phyloP scores from a whole-genome alignment of 2,797 vertebrate species.

The Scomberomorus guttatus region DNA sequence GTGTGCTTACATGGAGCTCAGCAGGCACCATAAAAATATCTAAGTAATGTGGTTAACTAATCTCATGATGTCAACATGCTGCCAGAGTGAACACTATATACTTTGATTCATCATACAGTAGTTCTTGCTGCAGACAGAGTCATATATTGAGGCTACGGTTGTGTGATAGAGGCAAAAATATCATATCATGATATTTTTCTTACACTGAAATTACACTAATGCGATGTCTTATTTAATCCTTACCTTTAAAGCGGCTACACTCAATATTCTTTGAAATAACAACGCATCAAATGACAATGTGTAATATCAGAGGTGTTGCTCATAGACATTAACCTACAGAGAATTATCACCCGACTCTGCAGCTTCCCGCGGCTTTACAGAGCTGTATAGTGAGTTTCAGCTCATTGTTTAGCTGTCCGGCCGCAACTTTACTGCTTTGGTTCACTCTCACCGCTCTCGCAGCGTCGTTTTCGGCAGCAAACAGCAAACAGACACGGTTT shows the following conservation, averaged over 20 bases:
- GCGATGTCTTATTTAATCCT: not conserved
- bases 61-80: slow-evolving; percentile 64
- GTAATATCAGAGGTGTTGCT: too few species aligned
- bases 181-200: slow-evolving; percentile 7
- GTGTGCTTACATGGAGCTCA: slow-evolving; percentile 39
- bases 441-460: too few species aligned
- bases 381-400: too few species aligned
- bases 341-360: too few species aligned
- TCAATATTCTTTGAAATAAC: not conserved
- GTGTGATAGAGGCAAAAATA: slow-evolving; percentile 8
- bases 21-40: slow-evolving; percentile 66
- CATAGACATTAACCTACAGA: too few species aligned
- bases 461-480: too few species aligned
- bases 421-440: too few species aligned
- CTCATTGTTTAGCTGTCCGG: too few species aligned
- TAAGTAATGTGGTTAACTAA: slow-evolving; percentile 66
- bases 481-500: not conserved
- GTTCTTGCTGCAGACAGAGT: slow-evolving; percentile 23
- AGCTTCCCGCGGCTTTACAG: too few species aligned
- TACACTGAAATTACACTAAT: not conserved
- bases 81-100: slow-evolving; percentile 30
- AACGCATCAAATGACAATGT: not conserved
- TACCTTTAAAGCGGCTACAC: not conserved
- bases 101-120: slow-evolving; percentile 24
- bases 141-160: not conserved